These are phyloP conservation scores for Parapristionchus giblindavisi DNA, from an alignment of 2,888 invertebrate species.

Conservation along the genomic window DNA sequence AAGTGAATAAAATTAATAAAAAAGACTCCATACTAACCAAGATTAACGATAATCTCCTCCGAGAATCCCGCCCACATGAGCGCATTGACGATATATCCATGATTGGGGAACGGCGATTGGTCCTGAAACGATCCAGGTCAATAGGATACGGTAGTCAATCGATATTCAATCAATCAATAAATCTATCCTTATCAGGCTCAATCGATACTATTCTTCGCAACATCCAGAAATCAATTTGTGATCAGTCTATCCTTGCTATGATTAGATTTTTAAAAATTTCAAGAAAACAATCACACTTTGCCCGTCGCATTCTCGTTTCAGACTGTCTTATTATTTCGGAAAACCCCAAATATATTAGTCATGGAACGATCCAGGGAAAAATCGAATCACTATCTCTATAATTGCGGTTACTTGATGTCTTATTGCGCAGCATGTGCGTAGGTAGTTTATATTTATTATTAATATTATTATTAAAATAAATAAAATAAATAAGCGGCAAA, in stretches of 20 bases:
- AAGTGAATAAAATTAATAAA: neutral
- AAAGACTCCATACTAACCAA: slow-evolving; percentile 3
- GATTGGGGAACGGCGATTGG: slow-evolving; percentile 17
- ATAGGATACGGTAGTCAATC: neutral
- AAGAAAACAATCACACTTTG: neutral
- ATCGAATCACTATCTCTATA: too few relatives aligned
- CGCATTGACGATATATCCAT: slow-evolving; percentile 35
- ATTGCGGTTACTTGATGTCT: neutral
- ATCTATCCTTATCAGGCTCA: too few relatives aligned
- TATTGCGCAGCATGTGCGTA: too few relatives aligned
- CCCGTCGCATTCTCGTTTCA: neutral
- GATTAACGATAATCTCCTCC: slow-evolving; percentile 20
- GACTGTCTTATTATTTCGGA: neutral
- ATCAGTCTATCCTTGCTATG: neutral
- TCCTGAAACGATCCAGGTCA: slow-evolving; percentile 1
- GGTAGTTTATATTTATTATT: neutral
- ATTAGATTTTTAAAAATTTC: neutral
- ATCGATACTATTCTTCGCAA: too few relatives aligned
- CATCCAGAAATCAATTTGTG: neutral
- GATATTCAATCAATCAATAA: neutral
- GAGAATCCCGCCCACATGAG: slow-evolving; percentile 36
- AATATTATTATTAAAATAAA: neutral
- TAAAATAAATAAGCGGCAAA: neutral
- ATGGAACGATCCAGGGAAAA: too few relatives aligned
- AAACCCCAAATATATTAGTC: neutral